These are phyloP conservation scores for Lophotis ruficrista DNA, from an alignment of 2,113 vertebrate genomes.

Conservation along the genomic window DNA sequence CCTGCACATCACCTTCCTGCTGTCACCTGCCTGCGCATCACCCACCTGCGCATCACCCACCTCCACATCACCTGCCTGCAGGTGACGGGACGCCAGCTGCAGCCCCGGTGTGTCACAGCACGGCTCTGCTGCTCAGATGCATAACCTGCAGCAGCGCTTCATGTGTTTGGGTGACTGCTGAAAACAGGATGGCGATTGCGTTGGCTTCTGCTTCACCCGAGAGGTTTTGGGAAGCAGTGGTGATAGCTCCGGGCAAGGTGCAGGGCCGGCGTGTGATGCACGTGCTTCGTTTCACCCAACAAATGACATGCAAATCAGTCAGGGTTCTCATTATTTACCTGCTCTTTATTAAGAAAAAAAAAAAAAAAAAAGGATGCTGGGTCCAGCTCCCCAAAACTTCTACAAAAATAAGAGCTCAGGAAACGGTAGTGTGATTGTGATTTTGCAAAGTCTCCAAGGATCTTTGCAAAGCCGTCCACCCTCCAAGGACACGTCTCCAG, in stretches of 20 bases:
- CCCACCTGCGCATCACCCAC: not conserved
- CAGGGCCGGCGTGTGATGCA: fast-evolving
- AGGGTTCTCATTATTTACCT: not conserved
- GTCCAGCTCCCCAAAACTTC: not conserved
- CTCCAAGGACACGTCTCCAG: not conserved
- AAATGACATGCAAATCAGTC: not conserved
- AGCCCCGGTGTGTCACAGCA: not conserved
- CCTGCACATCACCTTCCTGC: not conserved
- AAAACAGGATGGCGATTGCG: not conserved
- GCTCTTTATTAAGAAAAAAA: not conserved
- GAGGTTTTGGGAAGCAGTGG: not conserved
- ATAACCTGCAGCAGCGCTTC: not conserved
- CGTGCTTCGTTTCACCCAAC: not conserved
- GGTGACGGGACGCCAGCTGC: not conserved
- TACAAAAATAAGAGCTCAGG: not conserved
- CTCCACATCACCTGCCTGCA: not conserved
- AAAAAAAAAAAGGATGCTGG: not conserved
- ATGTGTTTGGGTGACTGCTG: not conserved
- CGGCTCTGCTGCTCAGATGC: not conserved
- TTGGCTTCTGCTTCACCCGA: not conserved
- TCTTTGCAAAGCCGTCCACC: not conserved
- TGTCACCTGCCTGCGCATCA: not conserved
- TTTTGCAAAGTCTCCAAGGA: no score
- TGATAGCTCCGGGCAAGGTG: not conserved
- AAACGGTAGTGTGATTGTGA: not conserved